Base-by-base conservation (phyloP, 2,113 vertebrate genomes). In the Pagrus major region DNA sequence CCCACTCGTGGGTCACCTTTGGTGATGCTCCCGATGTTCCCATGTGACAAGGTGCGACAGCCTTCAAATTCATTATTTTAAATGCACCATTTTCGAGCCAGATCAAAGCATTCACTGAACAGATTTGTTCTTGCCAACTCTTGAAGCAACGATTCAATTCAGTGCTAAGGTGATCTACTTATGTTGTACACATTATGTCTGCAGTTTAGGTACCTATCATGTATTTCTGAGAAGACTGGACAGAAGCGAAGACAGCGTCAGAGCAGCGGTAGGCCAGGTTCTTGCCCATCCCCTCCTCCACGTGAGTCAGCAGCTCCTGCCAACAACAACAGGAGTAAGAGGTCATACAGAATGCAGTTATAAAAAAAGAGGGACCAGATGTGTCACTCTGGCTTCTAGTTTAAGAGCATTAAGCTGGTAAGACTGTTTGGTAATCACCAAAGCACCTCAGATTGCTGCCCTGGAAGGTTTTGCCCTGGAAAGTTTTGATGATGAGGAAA, bases 211-310 rank as follows among this genome's bases (percentile, higher is more conserved):
- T 94, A 99, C 98, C 98, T 27, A 98, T 98, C 81, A 99, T 99
- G 86, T 97, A 96, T 68, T 89, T 94, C 87, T 99, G 98, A 15
- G 96, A 96, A 11, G 94, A 94, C 93, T 96, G 94, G 85, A 99
- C 96, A 0, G 97, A 96, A 39, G 94, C 87, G 23, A 96, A 96
- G 86, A 99, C 94, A 21, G 97, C 97, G 31, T 7, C 88, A 33
- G 97, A 96, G 71, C 98, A 99, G 58, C 97, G 97, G 86, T 96
- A 97, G 9, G 98, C 97, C 94, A 99, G 90, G 90, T 99, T 99
- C 91, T 93, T 98, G 37, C 98, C 98, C 96, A 99, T 96, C n/a
- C 97, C 97, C 3, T 97, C 94, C 92, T 99, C 98, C 77, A 99
- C 96, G 1, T 99, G 97, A 49, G 89, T 87, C 82, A 98, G 96